phyloP scores from a whole-genome alignment of 2,888 invertebrate genomes.

The Nysson spinosus region DNA sequence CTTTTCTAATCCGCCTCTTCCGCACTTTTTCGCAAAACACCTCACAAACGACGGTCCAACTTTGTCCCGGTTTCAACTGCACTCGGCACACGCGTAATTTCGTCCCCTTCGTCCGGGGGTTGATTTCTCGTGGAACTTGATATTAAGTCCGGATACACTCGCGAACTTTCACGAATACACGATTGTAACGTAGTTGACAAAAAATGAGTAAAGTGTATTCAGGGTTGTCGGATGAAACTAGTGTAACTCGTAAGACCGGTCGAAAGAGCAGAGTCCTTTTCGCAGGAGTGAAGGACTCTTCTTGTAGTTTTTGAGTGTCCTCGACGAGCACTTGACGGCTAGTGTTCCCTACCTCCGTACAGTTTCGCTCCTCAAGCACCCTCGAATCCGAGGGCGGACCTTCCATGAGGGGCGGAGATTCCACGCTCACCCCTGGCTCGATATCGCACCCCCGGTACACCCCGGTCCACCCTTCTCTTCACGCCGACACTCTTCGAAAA shows the following conservation, averaged over 20 bases:
- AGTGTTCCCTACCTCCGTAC: slow-evolving; percentile 73
- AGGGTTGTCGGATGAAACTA: neutral
- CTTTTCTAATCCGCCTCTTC: slow-evolving; percentile 16
- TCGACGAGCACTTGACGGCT: slow-evolving; percentile 77
- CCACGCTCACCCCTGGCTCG: slow-evolving; percentile 42
- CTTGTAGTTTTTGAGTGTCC: slow-evolving; percentile 75
- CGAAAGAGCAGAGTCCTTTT: slow-evolving; percentile 17
- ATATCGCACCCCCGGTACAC: slow-evolving; percentile 40
- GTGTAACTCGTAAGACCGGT: neutral
- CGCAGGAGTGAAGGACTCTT: slow-evolving; percentile 56
- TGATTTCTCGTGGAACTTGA: no score
- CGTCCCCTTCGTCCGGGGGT: no score
- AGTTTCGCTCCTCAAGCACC: slow-evolving; percentile 70
- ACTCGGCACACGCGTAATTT: no score
- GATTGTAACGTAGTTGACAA: no score
- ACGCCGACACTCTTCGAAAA: slow-evolving; percentile 9
- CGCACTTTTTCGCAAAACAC: slow-evolving; percentile 5
- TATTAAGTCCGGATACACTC: no score
- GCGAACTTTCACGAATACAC: no score
- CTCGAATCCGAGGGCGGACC: slow-evolving; percentile 71
- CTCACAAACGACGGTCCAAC: slow-evolving; percentile 4
- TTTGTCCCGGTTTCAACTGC: slow-evolving; percentile 8
- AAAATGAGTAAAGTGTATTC: no score
- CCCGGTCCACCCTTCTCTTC: no score
- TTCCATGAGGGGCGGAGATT: slow-evolving; percentile 65